Evolutionary conservation across 2,888 invertebrate genomes (phyloP).

Genomic region (Polydrusus tereticollis): DNA sequence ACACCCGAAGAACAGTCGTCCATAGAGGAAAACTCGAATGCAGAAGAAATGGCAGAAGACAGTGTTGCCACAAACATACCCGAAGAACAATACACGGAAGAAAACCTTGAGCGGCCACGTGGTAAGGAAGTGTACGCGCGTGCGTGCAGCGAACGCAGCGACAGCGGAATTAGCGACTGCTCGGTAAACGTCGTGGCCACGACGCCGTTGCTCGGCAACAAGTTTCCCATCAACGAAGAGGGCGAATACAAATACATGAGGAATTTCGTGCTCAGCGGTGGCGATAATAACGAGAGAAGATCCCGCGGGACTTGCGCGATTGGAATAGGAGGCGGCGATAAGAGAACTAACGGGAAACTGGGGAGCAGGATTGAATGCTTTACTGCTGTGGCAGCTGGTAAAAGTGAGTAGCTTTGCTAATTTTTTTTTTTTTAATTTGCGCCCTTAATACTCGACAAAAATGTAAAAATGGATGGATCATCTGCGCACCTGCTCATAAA

Average conservation of each 20-base stretch:
- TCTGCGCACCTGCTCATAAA: too few relatives aligned
- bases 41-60: neutral
- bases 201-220: constrained; percentile 61
- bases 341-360: constrained; percentile 37
- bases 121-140: constrained; percentile 52
- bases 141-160: constrained; percentile 70
- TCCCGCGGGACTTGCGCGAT: too few relatives aligned
- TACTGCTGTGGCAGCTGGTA: constrained; percentile 51
- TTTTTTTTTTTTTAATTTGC: constrained; percentile 25
- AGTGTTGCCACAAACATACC: neutral
- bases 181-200: constrained; percentile 61
- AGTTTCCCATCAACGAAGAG: constrained; percentile 63
- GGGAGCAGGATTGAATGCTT: constrained; percentile 54
- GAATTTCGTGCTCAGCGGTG: neutral
- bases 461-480: neutral
- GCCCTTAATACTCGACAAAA: neutral
- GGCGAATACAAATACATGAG: constrained; percentile 51
- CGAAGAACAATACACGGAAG: neutral
- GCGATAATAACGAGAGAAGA: too few relatives aligned
- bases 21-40: neutral
- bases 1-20: neutral
- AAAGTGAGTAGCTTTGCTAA: constrained; percentile 53
- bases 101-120: neutral
- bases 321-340: neutral
- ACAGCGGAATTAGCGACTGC: constrained; percentile 72